Evolutionary conservation across 2,797 vertebrate species (phyloP).

Genomic region (Poeciliopsis gracilis): DNA sequence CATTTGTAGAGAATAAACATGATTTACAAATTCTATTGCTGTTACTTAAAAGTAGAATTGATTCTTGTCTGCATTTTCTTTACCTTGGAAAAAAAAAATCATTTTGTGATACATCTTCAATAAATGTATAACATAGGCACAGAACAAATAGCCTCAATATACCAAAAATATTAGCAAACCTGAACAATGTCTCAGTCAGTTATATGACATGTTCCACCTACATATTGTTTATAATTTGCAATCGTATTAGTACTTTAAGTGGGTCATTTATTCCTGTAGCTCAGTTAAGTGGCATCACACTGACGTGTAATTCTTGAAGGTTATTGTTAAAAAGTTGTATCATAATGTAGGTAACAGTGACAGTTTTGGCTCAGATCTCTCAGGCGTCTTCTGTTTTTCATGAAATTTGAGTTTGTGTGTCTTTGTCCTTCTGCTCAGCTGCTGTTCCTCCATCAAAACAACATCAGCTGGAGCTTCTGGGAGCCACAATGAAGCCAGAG

Average conservation of each 20-base stretch:
- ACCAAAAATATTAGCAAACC: background rate
- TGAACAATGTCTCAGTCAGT: background rate
- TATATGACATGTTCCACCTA: background rate
- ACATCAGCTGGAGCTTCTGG: constrained; percentile 34
- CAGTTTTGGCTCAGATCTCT: background rate
- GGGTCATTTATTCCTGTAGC: background rate
- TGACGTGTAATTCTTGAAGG: background rate
- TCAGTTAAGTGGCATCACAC: background rate
- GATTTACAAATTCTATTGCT: background rate
- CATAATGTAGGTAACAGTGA: background rate
- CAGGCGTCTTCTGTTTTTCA: constrained; percentile 19
- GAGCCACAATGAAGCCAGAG: constrained; percentile 14
- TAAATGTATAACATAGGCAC: background rate
- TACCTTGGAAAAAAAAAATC: background rate
- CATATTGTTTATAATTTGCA: background rate
- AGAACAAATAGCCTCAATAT: background rate
- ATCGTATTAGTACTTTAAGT: background rate
- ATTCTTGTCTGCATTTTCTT: background rate
- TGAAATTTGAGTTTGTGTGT: constrained; percentile 5
- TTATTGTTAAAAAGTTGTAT: background rate
- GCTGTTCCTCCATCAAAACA: constrained; percentile 2
- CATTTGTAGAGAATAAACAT: background rate
- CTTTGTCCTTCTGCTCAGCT: constrained; percentile 1
- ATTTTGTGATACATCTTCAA: background rate
- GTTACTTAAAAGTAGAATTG: background rate